These are phyloP conservation scores for Leiothrix lutea DNA, from an alignment of 2,113 vertebrate species.

Conservation along the genomic window DNA sequence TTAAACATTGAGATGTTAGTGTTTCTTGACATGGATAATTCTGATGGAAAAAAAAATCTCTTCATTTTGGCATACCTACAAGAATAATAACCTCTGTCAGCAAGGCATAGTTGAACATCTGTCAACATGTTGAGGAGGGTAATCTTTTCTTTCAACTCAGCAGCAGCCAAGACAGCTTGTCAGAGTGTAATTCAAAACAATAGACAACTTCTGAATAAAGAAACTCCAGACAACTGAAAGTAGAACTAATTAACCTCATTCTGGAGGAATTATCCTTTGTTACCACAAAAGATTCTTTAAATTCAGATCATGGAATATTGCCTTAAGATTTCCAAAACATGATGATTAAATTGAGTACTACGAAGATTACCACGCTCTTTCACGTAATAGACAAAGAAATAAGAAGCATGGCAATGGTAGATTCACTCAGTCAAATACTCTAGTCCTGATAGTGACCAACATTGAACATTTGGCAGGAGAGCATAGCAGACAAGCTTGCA, in stretches of 20 bases:
- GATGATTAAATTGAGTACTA: background rate
- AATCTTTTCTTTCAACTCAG: background rate
- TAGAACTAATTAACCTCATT: background rate
- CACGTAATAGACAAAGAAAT: background rate
- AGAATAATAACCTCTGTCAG: background rate
- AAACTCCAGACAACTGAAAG: background rate
- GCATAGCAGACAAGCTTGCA: background rate
- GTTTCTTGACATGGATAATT: background rate
- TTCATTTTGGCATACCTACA: background rate
- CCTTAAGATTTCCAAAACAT: background rate
- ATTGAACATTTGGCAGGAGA: background rate
- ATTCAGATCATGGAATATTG: background rate
- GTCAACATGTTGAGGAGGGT: background rate
- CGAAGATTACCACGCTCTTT: background rate
- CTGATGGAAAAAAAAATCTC: background rate
- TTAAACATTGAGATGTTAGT: background rate
- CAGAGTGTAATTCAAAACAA: background rate
- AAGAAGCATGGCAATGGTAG: background rate
- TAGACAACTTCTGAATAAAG: background rate
- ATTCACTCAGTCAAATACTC: background rate
- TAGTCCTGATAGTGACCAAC: background rate
- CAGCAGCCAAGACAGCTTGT: background rate
- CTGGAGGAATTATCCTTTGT: background rate
- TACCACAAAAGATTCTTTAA: background rate
- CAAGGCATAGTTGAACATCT: background rate